Evolutionary conservation across 2,113 vertebrate genomes (phyloP), one percentile per base, ranked within the genome.

Genomic region (Candoia aspera): DNA sequence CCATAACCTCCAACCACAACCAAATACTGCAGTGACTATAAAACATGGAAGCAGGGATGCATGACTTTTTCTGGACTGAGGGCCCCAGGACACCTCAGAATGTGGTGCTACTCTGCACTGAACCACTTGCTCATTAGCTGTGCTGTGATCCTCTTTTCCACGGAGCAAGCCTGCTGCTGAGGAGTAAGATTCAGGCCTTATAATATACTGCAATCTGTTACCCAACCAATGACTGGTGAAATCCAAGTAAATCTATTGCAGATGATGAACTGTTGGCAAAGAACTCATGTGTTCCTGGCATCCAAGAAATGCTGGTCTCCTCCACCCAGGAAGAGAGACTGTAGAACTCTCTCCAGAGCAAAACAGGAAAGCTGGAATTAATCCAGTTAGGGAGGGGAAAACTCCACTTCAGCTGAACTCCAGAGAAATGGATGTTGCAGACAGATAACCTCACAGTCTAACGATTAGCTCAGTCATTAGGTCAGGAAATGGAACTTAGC

Each of bases 401-500:
- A 84, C 6, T 55, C 29, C 87, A 17, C 1, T 37, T 23, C 46
- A 46, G 57, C 57, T 88, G 49, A 87, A 64, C 57, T 91, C 89
- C 86, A 49, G 88, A 85, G 92, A 93, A 79, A 93, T 64, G 33
- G 58, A 49, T 24, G 33, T 85, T 57, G 37, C 24, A 93, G 90
- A 89, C 59, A 68, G 33, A 84, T 83, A 91, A 29, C 60, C 79
- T 73, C 85, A 53, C 58, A 89, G 86, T 68, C 62, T 49, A 59
- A 89, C 26, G 29, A 84, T 90, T 84, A 91, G 54, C 68, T 86
- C 29, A 94, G 57, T 87, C 68, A 58, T 92, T 92, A 90, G 88
- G 64, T 86, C 91, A 93, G 90, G 90, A 91, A 93, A 91, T 90
- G 90, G 87, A 87, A 90, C 54, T 53, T 62, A 87, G 90, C 54